Evolutionary conservation across 1,140 invertebrate genomes (phyloP).

Genomic region (Formica exsecta): DNA sequence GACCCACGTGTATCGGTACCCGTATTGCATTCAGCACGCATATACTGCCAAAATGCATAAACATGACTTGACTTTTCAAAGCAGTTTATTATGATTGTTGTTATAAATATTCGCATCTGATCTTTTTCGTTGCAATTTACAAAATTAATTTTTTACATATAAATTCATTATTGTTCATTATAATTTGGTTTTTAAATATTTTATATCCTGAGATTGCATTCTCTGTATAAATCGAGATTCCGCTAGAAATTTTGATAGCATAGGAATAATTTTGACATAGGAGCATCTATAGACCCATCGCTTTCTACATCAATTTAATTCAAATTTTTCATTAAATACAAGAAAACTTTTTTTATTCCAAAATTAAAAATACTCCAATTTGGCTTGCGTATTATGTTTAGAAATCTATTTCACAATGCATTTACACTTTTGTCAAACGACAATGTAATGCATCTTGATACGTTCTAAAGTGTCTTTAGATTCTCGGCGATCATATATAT

Average conservation of each 20-base stretch:
- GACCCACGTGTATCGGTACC: slow-evolving; percentile 64
- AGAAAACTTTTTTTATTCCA: background rate
- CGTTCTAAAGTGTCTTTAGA: background rate
- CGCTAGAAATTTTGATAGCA: background rate
- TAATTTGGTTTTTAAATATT: background rate
- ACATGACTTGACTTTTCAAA: background rate
- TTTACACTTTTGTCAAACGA: background rate
- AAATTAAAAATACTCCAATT: background rate
- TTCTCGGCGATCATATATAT: slow-evolving; percentile 26
- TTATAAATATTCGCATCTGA: background rate
- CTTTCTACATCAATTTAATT: background rate
- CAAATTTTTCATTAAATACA: background rate
- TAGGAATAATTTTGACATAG: background rate
- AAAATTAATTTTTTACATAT: slow-evolving; percentile 10
- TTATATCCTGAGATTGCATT: background rate
- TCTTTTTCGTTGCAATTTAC: background rate
- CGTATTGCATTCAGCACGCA: slow-evolving; percentile 41
- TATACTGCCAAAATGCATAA: slow-evolving; percentile 1
- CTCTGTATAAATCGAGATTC: background rate
- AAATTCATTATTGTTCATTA: background rate
- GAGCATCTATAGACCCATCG: background rate
- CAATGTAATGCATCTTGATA: background rate
- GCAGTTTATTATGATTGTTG: background rate
- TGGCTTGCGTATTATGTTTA: background rate
- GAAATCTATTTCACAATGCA: background rate